phyloP scores from a whole-genome alignment of 2,888 invertebrate species.

The Agapostemon virescens region DNA sequence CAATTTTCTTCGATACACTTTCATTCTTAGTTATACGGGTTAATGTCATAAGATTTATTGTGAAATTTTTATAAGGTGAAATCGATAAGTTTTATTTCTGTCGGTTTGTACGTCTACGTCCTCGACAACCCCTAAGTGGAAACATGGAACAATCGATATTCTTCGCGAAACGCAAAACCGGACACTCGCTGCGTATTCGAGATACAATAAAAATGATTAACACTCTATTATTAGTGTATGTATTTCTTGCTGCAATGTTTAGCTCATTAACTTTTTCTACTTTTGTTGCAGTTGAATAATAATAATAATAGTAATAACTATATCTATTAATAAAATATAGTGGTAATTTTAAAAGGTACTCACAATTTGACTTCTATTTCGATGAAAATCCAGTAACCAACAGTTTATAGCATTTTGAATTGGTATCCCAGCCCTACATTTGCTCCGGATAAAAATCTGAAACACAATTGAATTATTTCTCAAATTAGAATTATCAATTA shows the following conservation, averaged over 20 bases:
- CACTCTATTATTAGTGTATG: not conserved
- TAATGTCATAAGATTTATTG: not conserved
- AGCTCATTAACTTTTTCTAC: not conserved
- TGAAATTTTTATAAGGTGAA: not conserved
- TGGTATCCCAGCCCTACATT: not conserved
- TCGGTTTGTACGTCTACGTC: not conserved
- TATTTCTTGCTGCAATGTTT: not conserved
- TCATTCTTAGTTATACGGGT: not conserved
- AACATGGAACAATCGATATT: slow-evolving; percentile 19
- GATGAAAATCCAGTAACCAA: not conserved
- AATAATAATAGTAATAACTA: not conserved
- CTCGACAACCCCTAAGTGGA: not conserved
- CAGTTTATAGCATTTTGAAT: slow-evolving; percentile 38
- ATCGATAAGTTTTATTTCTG: slow-evolving; percentile 12
- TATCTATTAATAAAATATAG: not conserved
- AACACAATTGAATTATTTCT: slow-evolving; percentile 16
- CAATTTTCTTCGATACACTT: not conserved
- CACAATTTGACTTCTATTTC: slow-evolving; percentile 28
- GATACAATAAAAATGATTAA: not conserved
- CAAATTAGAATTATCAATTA: not conserved
- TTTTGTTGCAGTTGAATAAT: not conserved
- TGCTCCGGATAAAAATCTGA: slow-evolving; percentile 21
- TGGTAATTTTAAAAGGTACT: slow-evolving; percentile 9
- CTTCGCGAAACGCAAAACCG: not conserved
- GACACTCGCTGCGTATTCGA: not conserved